Conservation (phyloP, 2,797 vertebrate genomes). For the Lindbergichthys nudifrons region DNA sequence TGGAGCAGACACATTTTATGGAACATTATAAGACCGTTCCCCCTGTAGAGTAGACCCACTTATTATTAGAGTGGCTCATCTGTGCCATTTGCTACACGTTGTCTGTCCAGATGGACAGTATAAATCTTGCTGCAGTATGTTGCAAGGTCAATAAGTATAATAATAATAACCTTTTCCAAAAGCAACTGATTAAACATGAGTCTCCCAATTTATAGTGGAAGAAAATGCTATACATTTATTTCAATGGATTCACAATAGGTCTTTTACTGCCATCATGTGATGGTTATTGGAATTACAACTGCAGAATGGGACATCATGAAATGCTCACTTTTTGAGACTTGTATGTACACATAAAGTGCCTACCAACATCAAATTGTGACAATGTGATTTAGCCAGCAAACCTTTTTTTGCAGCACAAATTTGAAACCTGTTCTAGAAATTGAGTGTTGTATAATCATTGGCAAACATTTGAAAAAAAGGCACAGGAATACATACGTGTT, state of each 20-base stretch:
- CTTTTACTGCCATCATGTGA: conserved; percentile 60
- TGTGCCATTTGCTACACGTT: conserved; percentile 39
- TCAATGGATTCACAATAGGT: conserved; percentile 7
- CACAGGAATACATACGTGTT: too few species aligned
- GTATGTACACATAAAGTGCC: too few species aligned
- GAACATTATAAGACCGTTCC: conserved; percentile 30
- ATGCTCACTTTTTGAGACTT: too few species aligned
- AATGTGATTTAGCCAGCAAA: too few species aligned
- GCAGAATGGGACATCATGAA: too few species aligned
- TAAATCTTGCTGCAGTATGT: conserved; percentile 22
- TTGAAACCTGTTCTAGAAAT: too few species aligned
- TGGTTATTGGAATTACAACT: conserved; percentile 38
- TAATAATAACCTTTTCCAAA: conserved; percentile 24
- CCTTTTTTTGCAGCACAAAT: too few species aligned
- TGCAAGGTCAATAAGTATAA: conserved; percentile 30
- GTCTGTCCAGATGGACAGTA: conserved; percentile 31
- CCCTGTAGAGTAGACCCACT: conserved; percentile 25
- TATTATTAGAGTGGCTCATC: conserved; percentile 33
- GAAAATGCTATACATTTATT: not conserved
- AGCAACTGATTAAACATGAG: conserved; percentile 24
- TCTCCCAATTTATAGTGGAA: conserved; percentile 17
- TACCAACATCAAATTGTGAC: too few species aligned
- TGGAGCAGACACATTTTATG: conserved; percentile 51
- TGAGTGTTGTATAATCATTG: too few species aligned
- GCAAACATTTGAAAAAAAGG: too few species aligned